Conservation (phyloP, 2,797 vertebrate species). For the Ptychobarbus kaznakovi region DNA sequence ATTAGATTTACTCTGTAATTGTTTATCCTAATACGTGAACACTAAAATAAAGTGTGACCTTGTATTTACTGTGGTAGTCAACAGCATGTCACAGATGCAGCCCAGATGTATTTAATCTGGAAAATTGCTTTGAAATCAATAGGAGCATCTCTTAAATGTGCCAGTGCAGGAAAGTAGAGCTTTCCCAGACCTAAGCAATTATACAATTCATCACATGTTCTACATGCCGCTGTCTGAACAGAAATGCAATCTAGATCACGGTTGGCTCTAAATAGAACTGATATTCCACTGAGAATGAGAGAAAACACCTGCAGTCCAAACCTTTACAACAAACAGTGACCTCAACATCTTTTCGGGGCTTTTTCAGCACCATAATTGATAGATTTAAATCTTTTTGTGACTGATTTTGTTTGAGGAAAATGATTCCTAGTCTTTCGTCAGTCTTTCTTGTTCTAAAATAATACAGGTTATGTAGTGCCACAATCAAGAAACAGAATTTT, state of each 20-base stretch:
- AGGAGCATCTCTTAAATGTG: background rate
- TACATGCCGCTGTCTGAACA: slow-evolving; percentile 8
- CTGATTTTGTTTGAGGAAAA: background rate
- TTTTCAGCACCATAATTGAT: background rate
- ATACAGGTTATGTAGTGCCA: background rate
- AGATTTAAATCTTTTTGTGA: background rate
- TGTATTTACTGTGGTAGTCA: background rate
- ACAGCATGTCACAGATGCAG: background rate
- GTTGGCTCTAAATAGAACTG: slow-evolving; percentile 33
- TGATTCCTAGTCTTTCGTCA: background rate
- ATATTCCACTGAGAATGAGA: slow-evolving; percentile 38
- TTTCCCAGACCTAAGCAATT: background rate
- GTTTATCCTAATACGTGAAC: background rate
- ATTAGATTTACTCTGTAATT: background rate
- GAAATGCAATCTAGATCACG: slow-evolving; percentile 50
- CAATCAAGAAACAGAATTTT: slow-evolving; percentile 20
- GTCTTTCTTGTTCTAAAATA: background rate
- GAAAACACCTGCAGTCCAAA: slow-evolving; percentile 12
- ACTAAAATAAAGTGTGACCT: background rate
- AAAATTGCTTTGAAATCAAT: slow-evolving; percentile 7
- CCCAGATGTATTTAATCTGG: background rate
- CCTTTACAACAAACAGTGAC: background rate
- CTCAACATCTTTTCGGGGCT: background rate
- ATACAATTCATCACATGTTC: slow-evolving; percentile 36
- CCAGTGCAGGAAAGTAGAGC: slow-evolving; percentile 18